Conservation (phyloP, 2,113 vertebrate species). For the Sylvietta virens region DNA sequence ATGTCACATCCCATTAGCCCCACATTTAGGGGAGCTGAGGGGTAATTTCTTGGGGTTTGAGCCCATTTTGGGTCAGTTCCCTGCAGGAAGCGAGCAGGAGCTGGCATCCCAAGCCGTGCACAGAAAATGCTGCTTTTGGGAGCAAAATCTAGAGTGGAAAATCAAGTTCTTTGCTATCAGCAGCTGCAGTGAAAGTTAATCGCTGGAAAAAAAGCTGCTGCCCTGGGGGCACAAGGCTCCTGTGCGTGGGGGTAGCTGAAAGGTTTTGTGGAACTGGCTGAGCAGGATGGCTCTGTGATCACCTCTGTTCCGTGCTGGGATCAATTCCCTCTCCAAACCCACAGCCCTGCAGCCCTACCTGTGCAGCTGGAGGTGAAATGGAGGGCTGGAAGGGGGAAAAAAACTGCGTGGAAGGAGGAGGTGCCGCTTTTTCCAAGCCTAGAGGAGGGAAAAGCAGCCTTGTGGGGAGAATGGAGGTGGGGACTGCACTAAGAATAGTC, state of each 20-base stretch:
- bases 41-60: background rate
- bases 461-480: background rate
- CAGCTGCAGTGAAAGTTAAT: background rate
- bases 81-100: background rate
- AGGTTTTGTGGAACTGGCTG: background rate
- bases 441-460: background rate
- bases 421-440: background rate
- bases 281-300: accelerated
- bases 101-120: background rate
- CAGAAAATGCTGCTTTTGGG: background rate
- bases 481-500: background rate
- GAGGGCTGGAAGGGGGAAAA: background rate
- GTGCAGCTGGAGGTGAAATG: background rate
- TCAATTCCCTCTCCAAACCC: background rate
- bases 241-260: accelerated
- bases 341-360: background rate
- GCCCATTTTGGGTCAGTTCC: background rate
- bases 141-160: constrained; percentile 21
- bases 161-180: background rate
- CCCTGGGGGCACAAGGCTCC: background rate
- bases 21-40: background rate
- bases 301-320: background rate
- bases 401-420: background rate
- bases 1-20: background rate
- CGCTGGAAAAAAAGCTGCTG: background rate